These are phyloP conservation scores for Motacilla alba DNA, from an alignment of 2,113 vertebrate species.

Conservation along the genomic window DNA sequence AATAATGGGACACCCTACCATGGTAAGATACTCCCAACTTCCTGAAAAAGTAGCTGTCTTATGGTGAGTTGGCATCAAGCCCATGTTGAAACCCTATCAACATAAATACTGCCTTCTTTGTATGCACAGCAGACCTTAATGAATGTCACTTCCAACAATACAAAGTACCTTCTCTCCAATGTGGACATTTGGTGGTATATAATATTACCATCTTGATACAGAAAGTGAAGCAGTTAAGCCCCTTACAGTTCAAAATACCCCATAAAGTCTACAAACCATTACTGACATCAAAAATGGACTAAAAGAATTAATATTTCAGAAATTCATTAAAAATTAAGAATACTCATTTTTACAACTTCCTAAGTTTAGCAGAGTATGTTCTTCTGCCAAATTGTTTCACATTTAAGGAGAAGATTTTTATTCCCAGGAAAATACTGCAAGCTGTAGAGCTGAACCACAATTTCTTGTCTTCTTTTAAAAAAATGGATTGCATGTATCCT, in stretches of 20 bases:
- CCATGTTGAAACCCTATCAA: not conserved
- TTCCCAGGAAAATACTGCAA: conserved; percentile 8
- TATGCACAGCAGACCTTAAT: not conserved
- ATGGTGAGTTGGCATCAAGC: not conserved
- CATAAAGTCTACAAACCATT: conserved; percentile 58
- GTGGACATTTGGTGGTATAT: not conserved
- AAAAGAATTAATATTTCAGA: conserved; percentile 69
- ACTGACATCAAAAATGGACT: conserved; percentile 60
- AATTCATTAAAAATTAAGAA: conserved; percentile 70
- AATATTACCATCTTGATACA: not conserved
- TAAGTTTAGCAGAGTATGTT: conserved; percentile 50
- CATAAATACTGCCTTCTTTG: conserved; percentile 1
- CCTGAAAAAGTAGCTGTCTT: conserved; percentile 10
- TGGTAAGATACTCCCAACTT: not conserved
- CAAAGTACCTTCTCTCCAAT: conserved; percentile 1
- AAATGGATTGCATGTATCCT: not conserved
- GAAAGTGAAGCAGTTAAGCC: conserved; percentile 37
- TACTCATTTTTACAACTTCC: conserved; percentile 57
- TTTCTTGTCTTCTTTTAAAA: not conserved
- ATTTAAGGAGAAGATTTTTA: conserved; percentile 21
- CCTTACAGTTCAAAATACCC: conserved; percentile 22
- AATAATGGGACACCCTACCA: not conserved
- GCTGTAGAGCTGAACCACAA: not conserved
- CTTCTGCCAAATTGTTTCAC: conserved; percentile 44
- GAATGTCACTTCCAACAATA: not conserved